Conservation (phyloP, 2,113 vertebrate species). For the Brachypodius melanocephalos region DNA sequence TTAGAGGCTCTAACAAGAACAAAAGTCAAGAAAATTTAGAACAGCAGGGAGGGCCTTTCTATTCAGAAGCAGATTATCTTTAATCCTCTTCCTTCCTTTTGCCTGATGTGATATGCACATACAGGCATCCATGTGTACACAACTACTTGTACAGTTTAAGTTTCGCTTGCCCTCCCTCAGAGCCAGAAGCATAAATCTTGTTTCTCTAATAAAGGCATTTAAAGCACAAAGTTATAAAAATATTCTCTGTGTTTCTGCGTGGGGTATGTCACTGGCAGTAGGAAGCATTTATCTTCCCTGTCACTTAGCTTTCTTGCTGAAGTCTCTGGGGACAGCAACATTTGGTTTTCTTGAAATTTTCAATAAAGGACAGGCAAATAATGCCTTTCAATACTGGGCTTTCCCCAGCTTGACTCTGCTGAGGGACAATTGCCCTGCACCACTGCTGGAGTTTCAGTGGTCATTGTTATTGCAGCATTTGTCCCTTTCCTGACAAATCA, state of each 20-base stretch:
- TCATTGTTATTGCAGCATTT: conserved; percentile 74
- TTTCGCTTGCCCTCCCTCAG: conserved; percentile 40
- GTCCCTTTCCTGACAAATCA: conserved; percentile 73
- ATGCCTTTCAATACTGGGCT: conserved; percentile 30
- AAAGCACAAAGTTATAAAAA: conserved; percentile 77
- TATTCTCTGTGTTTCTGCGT: conserved; percentile 68
- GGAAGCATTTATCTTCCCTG: conserved; percentile 81
- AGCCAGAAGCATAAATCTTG: conserved; percentile 73
- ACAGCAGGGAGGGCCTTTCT: background rate
- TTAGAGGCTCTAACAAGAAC: background rate
- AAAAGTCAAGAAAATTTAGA: conserved; percentile 41
- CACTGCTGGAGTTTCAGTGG: conserved; percentile 23
- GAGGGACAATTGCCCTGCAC: conserved; percentile 45
- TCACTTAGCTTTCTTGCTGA: conserved; percentile 41
- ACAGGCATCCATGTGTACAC: background rate
- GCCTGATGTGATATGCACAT: background rate
- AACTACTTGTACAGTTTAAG: conserved; percentile 6
- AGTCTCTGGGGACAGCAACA: conserved; percentile 47
- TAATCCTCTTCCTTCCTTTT: conserved; percentile 19
- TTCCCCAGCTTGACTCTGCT: conserved; percentile 10
- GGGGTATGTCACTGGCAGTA: conserved; percentile 67
- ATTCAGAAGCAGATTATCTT: conserved; percentile 24
- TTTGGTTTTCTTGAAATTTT: conserved; percentile 73
- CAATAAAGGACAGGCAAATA: conserved; percentile 74
- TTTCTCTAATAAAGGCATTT: conserved; percentile 70